Evolutionary conservation across 2,113 vertebrate genomes (phyloP).

Genomic region (Hymenochirus boettgeri): DNA sequence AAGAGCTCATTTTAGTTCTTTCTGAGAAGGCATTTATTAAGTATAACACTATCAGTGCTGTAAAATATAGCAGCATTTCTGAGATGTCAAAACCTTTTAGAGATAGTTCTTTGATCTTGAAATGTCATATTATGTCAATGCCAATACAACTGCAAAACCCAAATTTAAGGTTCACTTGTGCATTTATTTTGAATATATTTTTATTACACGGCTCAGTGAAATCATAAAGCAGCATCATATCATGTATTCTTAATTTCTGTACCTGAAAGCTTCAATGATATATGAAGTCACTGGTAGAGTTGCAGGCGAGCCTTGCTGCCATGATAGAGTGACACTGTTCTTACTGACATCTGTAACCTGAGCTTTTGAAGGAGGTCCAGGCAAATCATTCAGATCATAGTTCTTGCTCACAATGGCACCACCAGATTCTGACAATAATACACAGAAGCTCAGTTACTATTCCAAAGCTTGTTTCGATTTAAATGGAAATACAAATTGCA

Average conservation of each 20-base stretch:
- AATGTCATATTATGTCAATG: no score
- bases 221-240: no score
- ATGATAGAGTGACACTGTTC: slow-evolving; percentile 93
- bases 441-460: background rate
- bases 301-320: slow-evolving; percentile 82
- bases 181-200: no score
- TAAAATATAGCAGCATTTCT: no score
- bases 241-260: slow-evolving; percentile 38
- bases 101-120: no score
- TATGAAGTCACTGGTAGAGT: slow-evolving; percentile 79
- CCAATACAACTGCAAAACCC: no score
- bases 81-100: no score
- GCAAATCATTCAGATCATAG: slow-evolving; percentile 83
- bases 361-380: slow-evolving; percentile 92
- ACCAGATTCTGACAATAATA: slow-evolving; percentile 69
- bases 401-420: slow-evolving; percentile 74
- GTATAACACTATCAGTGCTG: no score
- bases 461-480: background rate
- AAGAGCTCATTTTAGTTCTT: no score
- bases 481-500: background rate
- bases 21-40: no score
- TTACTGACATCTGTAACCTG: slow-evolving; percentile 96
- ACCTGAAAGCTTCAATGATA: slow-evolving; percentile 99
- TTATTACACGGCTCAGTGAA: no score
- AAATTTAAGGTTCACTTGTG: no score